Evolutionary conservation across 2,888 invertebrate species (phyloP).

Genomic region (Euspilapteryx auroguttella): DNA sequence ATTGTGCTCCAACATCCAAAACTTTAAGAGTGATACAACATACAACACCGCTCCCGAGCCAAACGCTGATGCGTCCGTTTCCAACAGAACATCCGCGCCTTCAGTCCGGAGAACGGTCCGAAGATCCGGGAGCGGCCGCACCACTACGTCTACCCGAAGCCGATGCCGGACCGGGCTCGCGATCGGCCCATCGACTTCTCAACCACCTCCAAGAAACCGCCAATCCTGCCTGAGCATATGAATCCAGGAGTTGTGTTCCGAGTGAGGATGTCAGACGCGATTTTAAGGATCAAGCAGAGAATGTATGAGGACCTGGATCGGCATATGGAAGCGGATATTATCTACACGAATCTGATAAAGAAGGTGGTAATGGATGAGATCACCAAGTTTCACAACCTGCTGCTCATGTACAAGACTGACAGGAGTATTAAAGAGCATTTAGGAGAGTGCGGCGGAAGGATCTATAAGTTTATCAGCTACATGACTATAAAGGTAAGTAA

Average conservation of each 20-base stretch:
- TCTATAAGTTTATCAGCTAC: conserved; percentile 49
- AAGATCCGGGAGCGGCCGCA: conserved; percentile 38
- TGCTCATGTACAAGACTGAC: conserved; percentile 48
- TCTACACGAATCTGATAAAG: conserved; percentile 46
- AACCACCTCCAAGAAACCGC: conserved; percentile 30
- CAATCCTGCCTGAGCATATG: conserved; percentile 45
- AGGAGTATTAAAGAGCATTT: conserved; percentile 46
- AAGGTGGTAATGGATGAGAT: conserved; percentile 51
- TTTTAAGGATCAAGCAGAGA: conserved; percentile 40
- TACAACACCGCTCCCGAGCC: too few species aligned
- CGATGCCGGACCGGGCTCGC: conserved; percentile 36
- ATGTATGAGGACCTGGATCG: conserved; percentile 51
- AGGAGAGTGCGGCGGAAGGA: conserved; percentile 45
- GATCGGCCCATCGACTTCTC: conserved; percentile 34
- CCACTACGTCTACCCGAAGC: conserved; percentile 46
- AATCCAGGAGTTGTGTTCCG: conserved; percentile 48
- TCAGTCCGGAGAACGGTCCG: conserved; percentile 31
- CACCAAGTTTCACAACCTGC: conserved; percentile 42
- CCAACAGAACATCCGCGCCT: conserved; percentile 27
- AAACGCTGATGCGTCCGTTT: too few species aligned
- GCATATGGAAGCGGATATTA: conserved; percentile 48
- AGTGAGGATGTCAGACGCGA: conserved; percentile 49
- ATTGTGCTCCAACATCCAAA: too few species aligned
- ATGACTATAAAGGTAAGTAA: conserved; percentile 52
- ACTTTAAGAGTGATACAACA: too few species aligned